Percentiles rank a stretch among this genome's conserved stretches.
phyloP scores from a whole-genome alignment of 2,797 vertebrate species.

The Sebastes cheni region DNA sequence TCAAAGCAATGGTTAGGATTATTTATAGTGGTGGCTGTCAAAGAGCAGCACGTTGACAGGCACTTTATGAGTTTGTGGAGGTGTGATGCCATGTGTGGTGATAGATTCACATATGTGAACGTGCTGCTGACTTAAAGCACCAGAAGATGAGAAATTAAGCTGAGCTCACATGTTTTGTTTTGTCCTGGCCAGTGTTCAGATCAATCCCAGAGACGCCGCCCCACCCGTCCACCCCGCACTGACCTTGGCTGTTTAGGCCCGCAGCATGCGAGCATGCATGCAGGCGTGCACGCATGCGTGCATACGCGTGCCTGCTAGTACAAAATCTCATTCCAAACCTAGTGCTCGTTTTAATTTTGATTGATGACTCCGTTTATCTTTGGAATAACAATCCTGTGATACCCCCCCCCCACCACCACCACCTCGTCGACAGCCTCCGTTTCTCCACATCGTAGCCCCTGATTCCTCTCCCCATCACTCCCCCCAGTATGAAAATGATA shows the following conservation, averaged over 20 bases:
- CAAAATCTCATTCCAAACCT: conserved; percentile 63
- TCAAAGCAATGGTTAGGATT: conserved; percentile 58
- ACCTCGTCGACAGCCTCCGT: conserved; percentile 15
- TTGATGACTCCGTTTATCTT: conserved; percentile 84
- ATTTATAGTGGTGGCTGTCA: conserved; percentile 66
- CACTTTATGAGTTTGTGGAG: conserved; percentile 49
- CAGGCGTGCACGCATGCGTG: not conserved
- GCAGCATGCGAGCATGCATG: conserved; percentile 12
- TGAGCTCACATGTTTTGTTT: conserved; percentile 39
- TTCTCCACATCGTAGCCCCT: conserved; percentile 32
- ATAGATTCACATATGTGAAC: conserved; percentile 39
- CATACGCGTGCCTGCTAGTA: conserved; percentile 6
- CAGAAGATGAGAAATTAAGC: conserved; percentile 53
- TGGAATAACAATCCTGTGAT: conserved; percentile 70
- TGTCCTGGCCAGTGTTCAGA: conserved; percentile 24
- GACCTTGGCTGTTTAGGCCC: conserved; percentile 59
- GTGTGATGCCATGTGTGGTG: conserved; percentile 9
- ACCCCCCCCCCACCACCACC: conserved; percentile 13
- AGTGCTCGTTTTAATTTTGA: conserved; percentile 82
- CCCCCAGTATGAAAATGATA: conserved; percentile 82
- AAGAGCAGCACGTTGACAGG: conserved; percentile 41
- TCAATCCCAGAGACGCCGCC: not conserved
- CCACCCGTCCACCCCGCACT: conserved; percentile 19
- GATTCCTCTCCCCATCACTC: conserved; percentile 49
- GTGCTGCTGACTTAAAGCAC: conserved; percentile 34